Conservation (phyloP, 2,797 vertebrate genomes). For the Rhabdomys pumilio region DNA sequence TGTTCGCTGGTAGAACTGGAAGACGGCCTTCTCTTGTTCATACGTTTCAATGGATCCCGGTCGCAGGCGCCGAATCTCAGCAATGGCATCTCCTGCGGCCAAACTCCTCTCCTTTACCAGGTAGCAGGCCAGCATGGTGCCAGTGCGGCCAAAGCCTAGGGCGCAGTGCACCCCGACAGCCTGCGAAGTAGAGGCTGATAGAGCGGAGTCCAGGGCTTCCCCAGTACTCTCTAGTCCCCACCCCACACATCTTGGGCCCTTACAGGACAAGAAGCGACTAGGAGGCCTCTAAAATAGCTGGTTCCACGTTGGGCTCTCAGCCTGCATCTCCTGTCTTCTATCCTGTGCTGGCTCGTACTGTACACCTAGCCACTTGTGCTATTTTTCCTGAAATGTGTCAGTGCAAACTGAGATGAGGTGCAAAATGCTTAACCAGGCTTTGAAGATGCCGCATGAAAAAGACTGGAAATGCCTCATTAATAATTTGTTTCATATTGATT, state of each 20-base stretch:
- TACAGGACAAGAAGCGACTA: neutral
- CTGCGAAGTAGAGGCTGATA: conserved; percentile 86
- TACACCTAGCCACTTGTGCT: neutral
- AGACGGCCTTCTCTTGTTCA: conserved; percentile 95
- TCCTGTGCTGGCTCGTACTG: neutral
- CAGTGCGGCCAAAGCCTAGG: conserved; percentile 95
- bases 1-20: conserved; percentile 93
- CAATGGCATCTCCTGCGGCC: conserved; percentile 92
- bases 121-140: conserved; percentile 98
- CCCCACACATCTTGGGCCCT: too few species aligned
- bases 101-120: conserved; percentile 92
- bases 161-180: conserved; percentile 96
- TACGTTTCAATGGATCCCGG: conserved; percentile 95
- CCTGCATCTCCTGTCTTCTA: neutral
- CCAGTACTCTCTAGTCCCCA: neutral
- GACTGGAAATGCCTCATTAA: neutral
- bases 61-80: conserved; percentile 93
- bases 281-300: neutral
- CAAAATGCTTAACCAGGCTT: neutral
- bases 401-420: neutral
- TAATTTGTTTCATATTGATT: conserved; percentile 20
- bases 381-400: neutral
- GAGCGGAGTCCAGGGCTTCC: neutral
- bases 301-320: neutral
- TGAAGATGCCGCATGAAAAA: neutral